Percentiles rank a stretch among this genome's conserved stretches.
Conservation (phyloP, 2,113 vertebrate species). For the Leiothrix lutea region DNA sequence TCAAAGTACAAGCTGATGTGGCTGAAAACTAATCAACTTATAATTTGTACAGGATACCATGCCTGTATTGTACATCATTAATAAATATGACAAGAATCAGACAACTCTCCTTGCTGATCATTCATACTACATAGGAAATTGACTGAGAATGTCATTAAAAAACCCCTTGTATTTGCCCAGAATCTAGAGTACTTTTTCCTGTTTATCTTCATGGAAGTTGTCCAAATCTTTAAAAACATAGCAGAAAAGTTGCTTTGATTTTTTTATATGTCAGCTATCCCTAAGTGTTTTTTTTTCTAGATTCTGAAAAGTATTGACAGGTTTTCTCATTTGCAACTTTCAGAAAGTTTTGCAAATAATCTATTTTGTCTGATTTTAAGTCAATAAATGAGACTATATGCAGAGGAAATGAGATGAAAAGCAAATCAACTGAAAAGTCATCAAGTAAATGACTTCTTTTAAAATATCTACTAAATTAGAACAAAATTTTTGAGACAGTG, state of each 20-base stretch:
- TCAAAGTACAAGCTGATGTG: constrained; percentile 20
- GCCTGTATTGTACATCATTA: constrained; percentile 26
- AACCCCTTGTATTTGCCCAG: neutral
- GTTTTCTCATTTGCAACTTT: neutral
- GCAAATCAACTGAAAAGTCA: neutral
- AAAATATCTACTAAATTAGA: neutral
- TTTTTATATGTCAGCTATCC: neutral
- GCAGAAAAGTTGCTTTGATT: neutral
- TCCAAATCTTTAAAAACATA: constrained; percentile 4
- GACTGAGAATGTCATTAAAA: neutral
- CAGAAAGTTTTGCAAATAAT: neutral
- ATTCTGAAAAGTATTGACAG: constrained; percentile 1
- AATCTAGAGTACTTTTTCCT: neutral
- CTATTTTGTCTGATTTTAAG: neutral
- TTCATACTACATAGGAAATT: constrained; percentile 17
- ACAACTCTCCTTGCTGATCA: constrained; percentile 2
- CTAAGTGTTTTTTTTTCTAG: neutral
- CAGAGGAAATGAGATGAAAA: neutral
- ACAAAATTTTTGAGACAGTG: neutral
- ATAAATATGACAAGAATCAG: constrained; percentile 47
- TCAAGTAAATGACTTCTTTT: neutral
- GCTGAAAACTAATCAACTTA: constrained; percentile 47
- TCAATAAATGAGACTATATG: neutral
- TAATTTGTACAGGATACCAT: constrained; percentile 5
- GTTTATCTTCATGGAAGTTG: neutral